These are phyloP conservation scores for Pentamera pediparva DNA, from an alignment of 53 echinoderm and acorn worm genomes.

Conservation along the genomic window DNA sequence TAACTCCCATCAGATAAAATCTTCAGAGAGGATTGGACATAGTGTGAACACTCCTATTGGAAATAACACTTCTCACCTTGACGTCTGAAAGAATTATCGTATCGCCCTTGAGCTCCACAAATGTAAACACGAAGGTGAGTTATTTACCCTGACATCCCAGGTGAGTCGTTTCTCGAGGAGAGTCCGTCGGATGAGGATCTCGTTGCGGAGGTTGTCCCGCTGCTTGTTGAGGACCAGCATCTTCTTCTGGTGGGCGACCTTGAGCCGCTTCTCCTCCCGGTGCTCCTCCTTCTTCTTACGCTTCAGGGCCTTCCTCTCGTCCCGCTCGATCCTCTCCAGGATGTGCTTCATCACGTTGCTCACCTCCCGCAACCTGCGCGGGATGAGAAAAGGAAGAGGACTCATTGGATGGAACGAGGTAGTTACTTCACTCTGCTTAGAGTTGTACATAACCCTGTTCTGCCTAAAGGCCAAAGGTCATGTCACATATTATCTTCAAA, in stretches of 20 bases:
- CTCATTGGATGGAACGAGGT: too few relatives aligned
- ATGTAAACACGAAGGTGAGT: too few relatives aligned
- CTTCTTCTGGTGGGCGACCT: conserved; percentile 47
- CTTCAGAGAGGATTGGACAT: too few relatives aligned
- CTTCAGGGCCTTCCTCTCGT: conserved; percentile 72
- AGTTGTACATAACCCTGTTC: too few relatives aligned
- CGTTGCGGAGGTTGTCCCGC: conserved; percentile 67
- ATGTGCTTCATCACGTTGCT: conserved; percentile 75
- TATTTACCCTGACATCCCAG: conserved; percentile 71
- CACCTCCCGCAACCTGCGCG: conserved; percentile 50
- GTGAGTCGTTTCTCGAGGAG: conserved; percentile 72
- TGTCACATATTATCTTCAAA: too few relatives aligned
- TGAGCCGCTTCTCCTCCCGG: conserved; percentile 67
- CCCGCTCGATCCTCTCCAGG: conserved; percentile 82
- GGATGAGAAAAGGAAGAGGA: background rate
- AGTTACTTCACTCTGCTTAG: too few relatives aligned
- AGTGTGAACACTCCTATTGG: too few relatives aligned
- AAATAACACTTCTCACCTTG: too few relatives aligned
- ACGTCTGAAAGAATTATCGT: too few relatives aligned
- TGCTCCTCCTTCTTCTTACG: conserved; percentile 76
- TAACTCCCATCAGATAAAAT: too few relatives aligned
- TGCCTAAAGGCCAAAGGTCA: too few relatives aligned
- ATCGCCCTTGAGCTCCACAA: too few relatives aligned
- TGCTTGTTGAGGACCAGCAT: conserved; percentile 62
- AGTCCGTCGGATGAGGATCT: conserved; percentile 68